Conservation (phyloP, 37 sponge, comb jelly and placozoan genomes). For the Aplysina aerophoba region DNA sequence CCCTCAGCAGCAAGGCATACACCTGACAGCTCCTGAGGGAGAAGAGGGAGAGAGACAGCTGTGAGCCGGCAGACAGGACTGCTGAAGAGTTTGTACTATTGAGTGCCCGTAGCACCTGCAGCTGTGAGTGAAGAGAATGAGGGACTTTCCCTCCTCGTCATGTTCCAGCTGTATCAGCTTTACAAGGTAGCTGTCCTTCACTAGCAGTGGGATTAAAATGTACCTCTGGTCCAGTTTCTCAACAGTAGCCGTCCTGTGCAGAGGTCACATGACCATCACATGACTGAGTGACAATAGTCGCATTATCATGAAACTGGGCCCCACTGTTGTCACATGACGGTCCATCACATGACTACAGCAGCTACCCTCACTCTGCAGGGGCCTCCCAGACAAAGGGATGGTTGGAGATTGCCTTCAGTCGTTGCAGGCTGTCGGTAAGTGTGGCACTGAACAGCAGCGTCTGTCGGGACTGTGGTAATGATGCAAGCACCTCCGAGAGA, state of each 20-base stretch:
- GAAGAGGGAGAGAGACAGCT: neutral
- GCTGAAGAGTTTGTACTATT: neutral
- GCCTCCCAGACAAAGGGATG: slow-evolving; percentile 83
- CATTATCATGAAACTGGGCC: neutral
- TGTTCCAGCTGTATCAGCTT: slow-evolving; percentile 62
- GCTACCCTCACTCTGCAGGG: slow-evolving; percentile 50
- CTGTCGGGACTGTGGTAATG: slow-evolving; percentile 83
- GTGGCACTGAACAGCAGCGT: slow-evolving; percentile 99
- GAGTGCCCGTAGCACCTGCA: slow-evolving; percentile 61
- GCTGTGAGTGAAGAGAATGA: slow-evolving; percentile 87
- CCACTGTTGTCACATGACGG: neutral
- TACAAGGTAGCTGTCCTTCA: slow-evolving; percentile 87
- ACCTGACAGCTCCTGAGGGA: slow-evolving; percentile 84
- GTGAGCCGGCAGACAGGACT: neutral
- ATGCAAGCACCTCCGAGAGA: slow-evolving; percentile 77
- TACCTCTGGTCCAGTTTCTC: slow-evolving; percentile 84
- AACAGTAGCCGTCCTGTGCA: slow-evolving; percentile 77
- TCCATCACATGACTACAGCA: neutral
- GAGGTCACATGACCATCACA: neutral
- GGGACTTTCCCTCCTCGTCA: slow-evolving; percentile 56
- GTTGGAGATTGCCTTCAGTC: slow-evolving; percentile 67
- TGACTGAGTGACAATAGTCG: neutral
- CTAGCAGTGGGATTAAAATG: slow-evolving; percentile 78
- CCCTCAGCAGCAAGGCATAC: slow-evolving; percentile 60
- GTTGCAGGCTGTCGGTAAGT: slow-evolving; percentile 77